phyloP scores from a whole-genome alignment of 1,140 invertebrate genomes.

The Solenopsis invicta region DNA sequence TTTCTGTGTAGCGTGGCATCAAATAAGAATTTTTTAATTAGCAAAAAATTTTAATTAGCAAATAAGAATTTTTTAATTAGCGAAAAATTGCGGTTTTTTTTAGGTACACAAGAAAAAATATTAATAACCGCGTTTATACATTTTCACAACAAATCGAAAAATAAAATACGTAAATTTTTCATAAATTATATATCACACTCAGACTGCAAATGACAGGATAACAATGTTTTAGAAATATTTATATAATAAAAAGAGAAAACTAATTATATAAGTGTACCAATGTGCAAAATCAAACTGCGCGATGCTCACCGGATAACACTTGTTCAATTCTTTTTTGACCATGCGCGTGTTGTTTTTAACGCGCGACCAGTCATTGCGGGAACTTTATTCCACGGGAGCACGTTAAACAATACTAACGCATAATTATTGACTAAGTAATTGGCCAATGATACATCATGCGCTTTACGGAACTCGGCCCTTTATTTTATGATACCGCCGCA shows the following conservation, averaged over 20 bases:
- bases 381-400: neutral
- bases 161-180: neutral
- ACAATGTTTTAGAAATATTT: neutral
- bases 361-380: neutral
- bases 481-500: conserved; percentile 4
- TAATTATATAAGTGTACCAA: neutral
- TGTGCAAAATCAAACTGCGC: neutral
- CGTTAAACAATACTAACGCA: neutral
- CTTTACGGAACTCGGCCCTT: no score
- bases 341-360: neutral
- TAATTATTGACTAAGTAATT: neutral
- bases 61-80: neutral
- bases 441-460: no score
- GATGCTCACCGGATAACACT: neutral
- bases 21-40: neutral
- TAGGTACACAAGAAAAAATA: neutral
- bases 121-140: neutral
- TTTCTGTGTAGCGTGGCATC: no score
- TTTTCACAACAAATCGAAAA: neutral
- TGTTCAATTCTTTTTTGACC: neutral
- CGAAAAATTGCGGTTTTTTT: conserved; percentile 9
- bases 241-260: neutral
- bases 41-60: no score
- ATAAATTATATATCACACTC: neutral
- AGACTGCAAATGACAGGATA: neutral